phyloP scores from a whole-genome alignment of 92 coral and sea anemone genomes.

The Palythoa grandis region DNA sequence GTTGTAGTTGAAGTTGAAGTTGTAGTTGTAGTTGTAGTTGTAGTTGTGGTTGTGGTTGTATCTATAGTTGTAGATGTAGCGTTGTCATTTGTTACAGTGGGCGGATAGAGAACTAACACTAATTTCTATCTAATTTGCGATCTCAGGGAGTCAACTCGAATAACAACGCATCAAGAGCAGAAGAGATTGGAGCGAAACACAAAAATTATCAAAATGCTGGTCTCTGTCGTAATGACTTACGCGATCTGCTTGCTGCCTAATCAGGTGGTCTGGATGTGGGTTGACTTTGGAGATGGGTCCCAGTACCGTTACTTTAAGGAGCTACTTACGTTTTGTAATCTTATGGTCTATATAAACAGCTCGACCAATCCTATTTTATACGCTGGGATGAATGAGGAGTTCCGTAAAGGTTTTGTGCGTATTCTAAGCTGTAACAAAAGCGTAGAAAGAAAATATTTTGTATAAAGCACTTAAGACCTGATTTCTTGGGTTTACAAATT shows the following conservation, averaged over 20 bases:
- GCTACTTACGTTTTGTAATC: slow-evolving; percentile 68
- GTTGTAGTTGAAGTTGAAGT: no score
- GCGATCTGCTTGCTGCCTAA: slow-evolving; percentile 90
- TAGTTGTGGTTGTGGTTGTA: no score
- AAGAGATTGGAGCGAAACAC: slow-evolving; percentile 72
- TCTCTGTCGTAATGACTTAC: slow-evolving; percentile 81
- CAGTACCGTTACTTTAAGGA: slow-evolving; percentile 45
- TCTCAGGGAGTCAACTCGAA: slow-evolving; percentile 13
- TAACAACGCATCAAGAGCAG: slow-evolving; percentile 64
- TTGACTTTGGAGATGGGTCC: slow-evolving; percentile 79
- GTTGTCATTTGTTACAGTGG: not conserved
- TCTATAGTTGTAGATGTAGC: no score
- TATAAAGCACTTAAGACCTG: not conserved
- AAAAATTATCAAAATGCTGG: slow-evolving; percentile 89
- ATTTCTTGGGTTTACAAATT: no score
- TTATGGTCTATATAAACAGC: slow-evolving; percentile 82
- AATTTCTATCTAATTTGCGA: slow-evolving; percentile 14
- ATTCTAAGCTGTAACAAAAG: slow-evolving; percentile 53
- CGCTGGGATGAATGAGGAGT: slow-evolving; percentile 93
- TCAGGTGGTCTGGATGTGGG: slow-evolving; percentile 97
- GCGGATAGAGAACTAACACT: not conserved
- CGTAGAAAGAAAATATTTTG: slow-evolving; percentile 4
- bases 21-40: no score
- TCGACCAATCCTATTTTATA: slow-evolving; percentile 78
- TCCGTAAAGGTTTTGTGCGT: slow-evolving; percentile 77